Base-by-base conservation (phyloP, 2,797 vertebrate genomes). In the Periparus ater region DNA sequence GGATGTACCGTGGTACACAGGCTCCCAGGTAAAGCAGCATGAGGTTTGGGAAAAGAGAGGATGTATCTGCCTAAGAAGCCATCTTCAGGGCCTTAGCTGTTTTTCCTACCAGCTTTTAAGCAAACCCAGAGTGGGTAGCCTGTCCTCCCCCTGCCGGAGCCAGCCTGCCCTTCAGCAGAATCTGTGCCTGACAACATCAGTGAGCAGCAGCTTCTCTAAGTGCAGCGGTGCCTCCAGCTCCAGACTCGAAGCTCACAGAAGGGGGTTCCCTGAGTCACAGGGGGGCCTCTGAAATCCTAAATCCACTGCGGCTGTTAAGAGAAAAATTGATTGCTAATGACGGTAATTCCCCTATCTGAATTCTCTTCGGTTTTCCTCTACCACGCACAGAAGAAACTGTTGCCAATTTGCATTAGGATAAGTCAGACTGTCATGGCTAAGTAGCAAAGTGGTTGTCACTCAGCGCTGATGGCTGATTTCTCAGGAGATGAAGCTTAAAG, bases 291-390 rank as follows among this genome's bases (percentile, higher is more conserved):
- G 68, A 89, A 89, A 74, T 83, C 91, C 77, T 84, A 75, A 94
- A 85, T 79, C 88, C 3, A 1, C 71, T 53, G 61, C 0, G 18
- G 68, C 71, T 96, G 53, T 89, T 94, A 87, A 82, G 58, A 82
- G 90, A 96, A 91, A 94, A 95, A 94, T 80, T 91, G 85, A 79
- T 94, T 88, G 85, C 67, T 96, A 94, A 93, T 93, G 88, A 89
- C 6, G 12, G 61, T 93, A 91, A 94, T 97, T 96, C 86, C 62
- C 76, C 47, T 27, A 36, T 96, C 93, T 92, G 91, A 96, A 95
- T 92, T 96, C 94, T 95, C 89, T 62, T 84, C 0, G 9, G 63
- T 82, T 89, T 96, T 83, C 76, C 82, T 81, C 47, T 45, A 68
- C 45, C 67, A 88, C 0, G 8, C 71, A 32, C 62, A 79, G 89